These are phyloP conservation scores for Tipula helvola DNA, from an alignment of 2,888 invertebrate genomes.

Conservation along the genomic window DNA sequence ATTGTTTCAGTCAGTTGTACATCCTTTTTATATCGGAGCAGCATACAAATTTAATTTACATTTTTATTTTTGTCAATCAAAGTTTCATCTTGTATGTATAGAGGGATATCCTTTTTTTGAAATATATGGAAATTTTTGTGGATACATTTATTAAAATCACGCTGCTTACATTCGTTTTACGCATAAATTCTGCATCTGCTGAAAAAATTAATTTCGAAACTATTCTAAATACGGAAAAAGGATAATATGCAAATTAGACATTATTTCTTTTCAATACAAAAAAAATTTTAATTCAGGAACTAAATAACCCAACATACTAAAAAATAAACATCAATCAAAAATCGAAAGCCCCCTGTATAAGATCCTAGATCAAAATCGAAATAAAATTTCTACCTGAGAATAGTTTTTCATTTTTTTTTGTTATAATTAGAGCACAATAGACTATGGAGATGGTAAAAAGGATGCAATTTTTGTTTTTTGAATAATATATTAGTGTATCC, in stretches of 20 bases:
- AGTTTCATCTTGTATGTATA: background rate
- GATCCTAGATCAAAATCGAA: background rate
- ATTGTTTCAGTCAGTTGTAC: background rate
- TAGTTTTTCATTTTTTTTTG: background rate
- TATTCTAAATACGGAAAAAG: background rate
- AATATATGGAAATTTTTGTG: background rate
- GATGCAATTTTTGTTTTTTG: background rate
- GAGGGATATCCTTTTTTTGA: background rate
- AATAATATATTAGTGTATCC: constrained; percentile 4
- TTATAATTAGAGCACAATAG: background rate
- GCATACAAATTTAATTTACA: background rate
- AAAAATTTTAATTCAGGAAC: background rate
- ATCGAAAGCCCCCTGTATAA: background rate
- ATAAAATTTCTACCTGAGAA: background rate
- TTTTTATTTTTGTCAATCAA: background rate
- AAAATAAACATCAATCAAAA: background rate
- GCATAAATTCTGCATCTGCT: background rate
- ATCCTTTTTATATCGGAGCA: background rate
- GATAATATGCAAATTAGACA: background rate
- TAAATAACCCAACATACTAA: background rate
- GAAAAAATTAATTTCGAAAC: background rate
- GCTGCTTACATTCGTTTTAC: background rate
- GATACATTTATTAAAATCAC: background rate
- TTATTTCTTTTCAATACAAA: background rate
- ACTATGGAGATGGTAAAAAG: background rate